Percentiles rank a stretch among this genome's conserved stretches.
Evolutionary conservation across 2,797 vertebrate genomes (phyloP).

Genomic region (Schizopygopsis pylzovi): DNA sequence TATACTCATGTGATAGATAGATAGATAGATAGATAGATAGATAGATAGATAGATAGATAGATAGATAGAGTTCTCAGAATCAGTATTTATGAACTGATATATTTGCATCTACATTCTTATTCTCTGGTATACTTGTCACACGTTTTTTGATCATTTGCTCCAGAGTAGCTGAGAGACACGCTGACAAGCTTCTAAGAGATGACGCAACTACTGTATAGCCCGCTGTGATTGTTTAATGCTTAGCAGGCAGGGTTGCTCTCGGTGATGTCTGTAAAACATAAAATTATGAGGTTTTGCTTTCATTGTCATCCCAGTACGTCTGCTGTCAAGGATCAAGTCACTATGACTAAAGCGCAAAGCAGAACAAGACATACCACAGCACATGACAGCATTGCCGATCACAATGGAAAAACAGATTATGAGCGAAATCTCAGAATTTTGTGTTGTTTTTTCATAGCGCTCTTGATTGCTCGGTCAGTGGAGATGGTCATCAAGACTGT

Average conservation of each 20-base stretch:
- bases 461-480: conserved; percentile 40
- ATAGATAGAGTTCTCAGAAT: background rate
- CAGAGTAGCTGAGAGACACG: conserved; percentile 16
- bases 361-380: background rate
- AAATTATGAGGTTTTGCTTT: conserved; percentile 28
- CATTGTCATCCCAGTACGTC: conserved; percentile 17
- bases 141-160: conserved; percentile 34
- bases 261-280: conserved; percentile 15
- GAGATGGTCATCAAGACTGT: conserved; percentile 52
- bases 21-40: background rate
- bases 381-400: background rate
- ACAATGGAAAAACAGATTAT: background rate
- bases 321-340: conserved; percentile 36
- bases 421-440: background rate
- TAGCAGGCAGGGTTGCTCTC: conserved; percentile 26
- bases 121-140: conserved; percentile 8
- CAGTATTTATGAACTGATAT: background rate
- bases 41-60: background rate
- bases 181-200: conserved; percentile 41
- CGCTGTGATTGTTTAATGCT: conserved; percentile 15
- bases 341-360: background rate
- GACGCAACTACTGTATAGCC: conserved; percentile 21
- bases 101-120: background rate
- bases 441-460: background rate
- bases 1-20: background rate